Evolutionary conservation across 2,888 invertebrate species (phyloP).

Genomic region (Rhorus exstirpatorius): DNA sequence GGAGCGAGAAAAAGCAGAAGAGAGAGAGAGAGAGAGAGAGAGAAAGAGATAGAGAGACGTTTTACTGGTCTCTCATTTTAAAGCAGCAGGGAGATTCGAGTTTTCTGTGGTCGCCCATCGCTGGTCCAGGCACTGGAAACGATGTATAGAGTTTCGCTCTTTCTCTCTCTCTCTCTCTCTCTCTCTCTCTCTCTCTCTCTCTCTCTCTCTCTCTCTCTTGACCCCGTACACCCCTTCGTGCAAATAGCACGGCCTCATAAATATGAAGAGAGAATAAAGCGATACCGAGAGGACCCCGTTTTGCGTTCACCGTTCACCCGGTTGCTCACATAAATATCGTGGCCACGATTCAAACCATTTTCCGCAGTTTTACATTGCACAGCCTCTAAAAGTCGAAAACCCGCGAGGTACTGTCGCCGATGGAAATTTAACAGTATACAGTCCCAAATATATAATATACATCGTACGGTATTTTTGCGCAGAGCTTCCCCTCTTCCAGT

Average conservation of each 20-base stretch:
- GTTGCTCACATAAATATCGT: constrained; percentile 62
- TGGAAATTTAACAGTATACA: constrained; percentile 42
- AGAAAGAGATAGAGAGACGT: constrained; percentile 39
- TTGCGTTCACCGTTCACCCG: constrained; percentile 37
- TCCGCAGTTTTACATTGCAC: constrained; percentile 65
- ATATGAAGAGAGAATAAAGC: constrained; percentile 69
- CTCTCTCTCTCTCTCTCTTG: constrained; percentile 13
- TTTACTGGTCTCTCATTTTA: constrained; percentile 60
- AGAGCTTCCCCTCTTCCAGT: constrained; percentile 11
- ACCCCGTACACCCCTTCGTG: constrained; percentile 10
- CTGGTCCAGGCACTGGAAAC: constrained; percentile 49
- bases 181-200: too few species aligned
- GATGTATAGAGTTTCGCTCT: constrained; percentile 15
- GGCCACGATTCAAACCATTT: constrained; percentile 62
- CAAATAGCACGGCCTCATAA: constrained; percentile 60
- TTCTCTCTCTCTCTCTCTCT: constrained; percentile 23
- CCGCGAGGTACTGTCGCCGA: constrained; percentile 39
- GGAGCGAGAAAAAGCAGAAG: background rate
- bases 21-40: background rate
- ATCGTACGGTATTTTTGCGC: constrained; percentile 13
- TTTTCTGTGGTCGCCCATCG: constrained; percentile 62
- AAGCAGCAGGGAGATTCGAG: constrained; percentile 63
- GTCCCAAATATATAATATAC: background rate
- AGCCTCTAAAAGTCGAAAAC: constrained; percentile 64
- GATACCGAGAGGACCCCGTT: constrained; percentile 56